phyloP scores from a whole-genome alignment of 2,797 vertebrate species.

The Protonibea diacanthus region DNA sequence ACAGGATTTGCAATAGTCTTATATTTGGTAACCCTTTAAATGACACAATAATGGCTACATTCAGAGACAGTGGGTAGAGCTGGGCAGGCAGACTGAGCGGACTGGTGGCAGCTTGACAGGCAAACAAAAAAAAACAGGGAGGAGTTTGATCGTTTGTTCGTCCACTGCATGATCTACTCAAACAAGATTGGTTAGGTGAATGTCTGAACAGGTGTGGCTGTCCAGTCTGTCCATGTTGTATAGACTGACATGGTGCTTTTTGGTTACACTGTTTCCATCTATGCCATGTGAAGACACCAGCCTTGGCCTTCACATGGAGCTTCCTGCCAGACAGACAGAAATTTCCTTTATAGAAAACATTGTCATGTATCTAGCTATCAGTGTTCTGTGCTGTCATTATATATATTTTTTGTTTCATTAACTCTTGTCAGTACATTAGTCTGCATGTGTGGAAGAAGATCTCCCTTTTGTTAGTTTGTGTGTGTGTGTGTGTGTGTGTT shows the following conservation, averaged over 20 bases:
- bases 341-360: not conserved
- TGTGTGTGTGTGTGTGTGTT: not conserved
- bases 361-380: not conserved
- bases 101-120: too few relatives aligned
- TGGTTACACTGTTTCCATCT: not conserved
- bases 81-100: too few relatives aligned
- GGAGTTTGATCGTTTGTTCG: not conserved
- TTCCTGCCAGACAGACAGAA: not conserved
- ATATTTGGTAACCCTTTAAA: too few relatives aligned
- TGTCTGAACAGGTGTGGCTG: not conserved
- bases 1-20: too few relatives aligned
- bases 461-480: not conserved
- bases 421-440: constrained; percentile 7
- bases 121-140: too few relatives aligned
- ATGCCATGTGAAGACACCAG: not conserved
- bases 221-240: not conserved
- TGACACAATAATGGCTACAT: too few relatives aligned
- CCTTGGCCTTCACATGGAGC: not conserved
- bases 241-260: not conserved
- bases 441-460: constrained; percentile 11
- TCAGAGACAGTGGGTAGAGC: too few relatives aligned
- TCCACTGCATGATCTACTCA: too few relatives aligned
- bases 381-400: not conserved
- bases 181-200: too few relatives aligned
- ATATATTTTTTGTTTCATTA: not conserved